These are phyloP conservation scores for Platycnemis pennipes DNA, from an alignment of 2,888 invertebrate genomes.

Conservation along the genomic window DNA sequence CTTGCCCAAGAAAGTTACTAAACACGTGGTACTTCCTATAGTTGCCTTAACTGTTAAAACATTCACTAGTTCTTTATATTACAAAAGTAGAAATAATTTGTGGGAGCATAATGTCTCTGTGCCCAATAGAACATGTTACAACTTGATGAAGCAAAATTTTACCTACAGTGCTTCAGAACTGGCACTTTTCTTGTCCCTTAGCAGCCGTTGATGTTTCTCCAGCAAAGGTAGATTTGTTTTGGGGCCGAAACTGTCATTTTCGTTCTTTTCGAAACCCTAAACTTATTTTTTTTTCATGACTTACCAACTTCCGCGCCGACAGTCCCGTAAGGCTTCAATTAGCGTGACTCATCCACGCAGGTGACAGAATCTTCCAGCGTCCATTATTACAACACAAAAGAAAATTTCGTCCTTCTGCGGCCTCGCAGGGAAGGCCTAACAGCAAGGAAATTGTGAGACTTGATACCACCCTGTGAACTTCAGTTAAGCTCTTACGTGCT, in stretches of 20 bases:
- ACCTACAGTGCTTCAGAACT: neutral
- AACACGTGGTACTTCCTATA: no score
- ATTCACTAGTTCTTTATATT: no score
- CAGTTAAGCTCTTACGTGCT: neutral
- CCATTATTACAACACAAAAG: neutral
- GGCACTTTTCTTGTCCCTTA: neutral
- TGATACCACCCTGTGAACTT: neutral
- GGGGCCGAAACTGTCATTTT: neutral
- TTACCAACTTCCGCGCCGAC: neutral
- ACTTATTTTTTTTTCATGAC: neutral
- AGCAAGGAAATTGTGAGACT: neutral
- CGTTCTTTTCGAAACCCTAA: neutral
- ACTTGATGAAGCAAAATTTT: no score
- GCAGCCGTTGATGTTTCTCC: neutral
- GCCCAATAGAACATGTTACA: no score
- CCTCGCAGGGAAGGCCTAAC: neutral
- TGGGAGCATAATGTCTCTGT: no score
- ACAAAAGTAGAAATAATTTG: no score
- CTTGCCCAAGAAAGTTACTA: no score
- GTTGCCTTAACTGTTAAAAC: no score
- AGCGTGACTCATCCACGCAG: conserved; percentile 10
- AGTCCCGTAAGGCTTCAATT: neutral
- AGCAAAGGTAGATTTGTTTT: neutral
- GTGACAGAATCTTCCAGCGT: neutral
- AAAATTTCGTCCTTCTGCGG: neutral